A percentile compares a stretch with the other conserved stretches of the same genome.
Conservation (phyloP, 2,113 vertebrate species). For the Gasterosteus nipponicus region DNA sequence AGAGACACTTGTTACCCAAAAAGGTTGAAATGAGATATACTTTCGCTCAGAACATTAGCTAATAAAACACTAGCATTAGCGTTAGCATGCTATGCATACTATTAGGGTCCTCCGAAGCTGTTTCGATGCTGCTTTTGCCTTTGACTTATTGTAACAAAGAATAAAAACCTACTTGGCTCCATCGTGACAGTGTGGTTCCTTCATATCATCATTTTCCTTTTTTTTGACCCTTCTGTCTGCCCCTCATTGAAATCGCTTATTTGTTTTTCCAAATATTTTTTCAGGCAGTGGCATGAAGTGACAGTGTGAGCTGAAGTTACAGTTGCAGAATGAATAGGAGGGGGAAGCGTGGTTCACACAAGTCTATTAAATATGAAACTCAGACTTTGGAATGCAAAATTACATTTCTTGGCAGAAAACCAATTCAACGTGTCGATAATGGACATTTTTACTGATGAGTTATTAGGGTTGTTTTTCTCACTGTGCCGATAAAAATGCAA, state of each 20-base stretch:
- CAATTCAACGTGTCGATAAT: neutral
- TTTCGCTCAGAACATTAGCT: neutral
- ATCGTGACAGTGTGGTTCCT: too few relatives aligned
- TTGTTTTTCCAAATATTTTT: too few relatives aligned
- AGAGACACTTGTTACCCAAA: neutral
- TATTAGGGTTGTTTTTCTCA: neutral
- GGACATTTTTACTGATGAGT: neutral
- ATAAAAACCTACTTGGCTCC: too few relatives aligned
- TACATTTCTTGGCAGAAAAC: neutral
- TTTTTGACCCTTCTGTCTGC: too few relatives aligned
- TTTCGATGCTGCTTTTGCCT: too few relatives aligned
- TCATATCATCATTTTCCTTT: too few relatives aligned
- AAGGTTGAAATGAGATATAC: neutral
- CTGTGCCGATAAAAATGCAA: neutral
- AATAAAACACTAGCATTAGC: neutral
- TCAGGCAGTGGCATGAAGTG: neutral
- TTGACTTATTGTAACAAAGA: too few relatives aligned
- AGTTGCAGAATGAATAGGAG: too few relatives aligned
- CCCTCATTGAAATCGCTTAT: too few relatives aligned
- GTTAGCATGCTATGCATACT: neutral
- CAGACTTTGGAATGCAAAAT: neutral
- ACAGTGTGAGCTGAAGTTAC: neutral
- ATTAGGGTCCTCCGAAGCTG: too few relatives aligned
- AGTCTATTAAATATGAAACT: neutral
- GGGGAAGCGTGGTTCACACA: too few relatives aligned